A percentile compares a stretch with the other conserved stretches of the same genome.
Conservation (phyloP, 2,113 vertebrate species). For the Anthoscopus minutus region DNA sequence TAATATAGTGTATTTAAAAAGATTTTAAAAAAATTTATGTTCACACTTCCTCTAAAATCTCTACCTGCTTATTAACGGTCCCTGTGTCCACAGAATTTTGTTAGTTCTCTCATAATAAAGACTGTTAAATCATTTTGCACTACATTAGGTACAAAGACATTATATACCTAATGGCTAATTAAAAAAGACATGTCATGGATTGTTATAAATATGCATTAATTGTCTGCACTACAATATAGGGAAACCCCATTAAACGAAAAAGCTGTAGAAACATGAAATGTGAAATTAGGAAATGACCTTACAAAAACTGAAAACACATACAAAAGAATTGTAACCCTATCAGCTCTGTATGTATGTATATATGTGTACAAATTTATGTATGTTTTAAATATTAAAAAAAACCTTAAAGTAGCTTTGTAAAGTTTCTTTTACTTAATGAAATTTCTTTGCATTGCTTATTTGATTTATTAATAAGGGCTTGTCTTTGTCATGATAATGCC, state of each 20-base stretch:
- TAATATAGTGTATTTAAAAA: background rate
- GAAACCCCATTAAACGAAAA: background rate
- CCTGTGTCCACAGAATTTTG: background rate
- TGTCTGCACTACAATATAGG: background rate
- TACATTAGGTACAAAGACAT: background rate
- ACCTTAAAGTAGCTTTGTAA: background rate
- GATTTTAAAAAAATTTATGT: rapidly evolving
- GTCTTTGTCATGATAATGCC: background rate
- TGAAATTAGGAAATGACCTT: background rate
- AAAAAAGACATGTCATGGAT: background rate
- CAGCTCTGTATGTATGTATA: background rate
- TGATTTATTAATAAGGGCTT: background rate
- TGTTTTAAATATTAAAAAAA: background rate
- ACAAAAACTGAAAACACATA: background rate
- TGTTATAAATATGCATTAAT: background rate
- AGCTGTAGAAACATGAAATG: background rate
- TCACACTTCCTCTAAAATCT: background rate
- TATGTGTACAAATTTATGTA: too few species aligned
- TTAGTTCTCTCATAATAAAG: background rate
- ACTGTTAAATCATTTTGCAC: background rate
- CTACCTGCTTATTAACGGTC: background rate
- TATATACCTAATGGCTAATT: background rate
- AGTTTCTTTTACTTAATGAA: background rate
- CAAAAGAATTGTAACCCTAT: background rate
- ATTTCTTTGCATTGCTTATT: background rate